Percentiles rank a stretch among this genome's conserved stretches.
Conservation (phyloP, 1,140 invertebrate genomes). For the Diachasma alloeum region DNA sequence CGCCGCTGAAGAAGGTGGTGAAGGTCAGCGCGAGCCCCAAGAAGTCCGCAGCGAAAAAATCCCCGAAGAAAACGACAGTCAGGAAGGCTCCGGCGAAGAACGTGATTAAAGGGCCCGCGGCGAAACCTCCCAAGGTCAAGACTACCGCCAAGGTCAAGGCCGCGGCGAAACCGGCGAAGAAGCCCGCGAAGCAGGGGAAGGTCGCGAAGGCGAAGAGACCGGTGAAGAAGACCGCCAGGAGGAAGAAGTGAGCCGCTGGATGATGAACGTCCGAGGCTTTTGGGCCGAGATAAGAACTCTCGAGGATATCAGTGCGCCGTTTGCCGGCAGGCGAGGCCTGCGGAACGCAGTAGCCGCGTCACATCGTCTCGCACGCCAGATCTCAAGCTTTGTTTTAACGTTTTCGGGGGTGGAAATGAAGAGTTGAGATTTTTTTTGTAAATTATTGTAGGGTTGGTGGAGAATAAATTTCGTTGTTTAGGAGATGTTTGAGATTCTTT, state of each 20-base stretch:
- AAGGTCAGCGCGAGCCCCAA: neutral
- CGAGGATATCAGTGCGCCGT: too few relatives aligned
- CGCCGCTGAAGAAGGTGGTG: constrained; percentile 37
- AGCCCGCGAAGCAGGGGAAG: constrained; percentile 13
- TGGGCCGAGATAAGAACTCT: too few relatives aligned
- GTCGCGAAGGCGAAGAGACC: constrained; percentile 25
- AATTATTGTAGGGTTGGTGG: too few relatives aligned
- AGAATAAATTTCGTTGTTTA: too few relatives aligned
- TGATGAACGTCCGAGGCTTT: constrained; percentile 7
- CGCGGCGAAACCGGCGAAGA: constrained; percentile 13
- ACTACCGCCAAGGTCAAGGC: constrained; percentile 20
- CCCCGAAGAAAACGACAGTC: constrained; percentile 29
- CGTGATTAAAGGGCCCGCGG: constrained; percentile 26
- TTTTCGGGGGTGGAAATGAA: too few relatives aligned
- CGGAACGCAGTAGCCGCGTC: too few relatives aligned
- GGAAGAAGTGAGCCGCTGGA: constrained; percentile 24
- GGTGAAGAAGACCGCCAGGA: neutral
- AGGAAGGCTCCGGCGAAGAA: constrained; percentile 29
- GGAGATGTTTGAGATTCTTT: too few relatives aligned
- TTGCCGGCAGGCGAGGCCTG: too few relatives aligned
- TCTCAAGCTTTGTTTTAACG: too few relatives aligned
- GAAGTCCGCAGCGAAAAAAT: constrained; percentile 1
- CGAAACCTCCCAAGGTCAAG: constrained; percentile 35
- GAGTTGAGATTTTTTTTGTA: too few relatives aligned
- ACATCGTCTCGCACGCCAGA: too few relatives aligned